These are phyloP conservation scores for Andrena haemorrhoa DNA, from an alignment of 2,888 invertebrate genomes.

Conservation along the genomic window DNA sequence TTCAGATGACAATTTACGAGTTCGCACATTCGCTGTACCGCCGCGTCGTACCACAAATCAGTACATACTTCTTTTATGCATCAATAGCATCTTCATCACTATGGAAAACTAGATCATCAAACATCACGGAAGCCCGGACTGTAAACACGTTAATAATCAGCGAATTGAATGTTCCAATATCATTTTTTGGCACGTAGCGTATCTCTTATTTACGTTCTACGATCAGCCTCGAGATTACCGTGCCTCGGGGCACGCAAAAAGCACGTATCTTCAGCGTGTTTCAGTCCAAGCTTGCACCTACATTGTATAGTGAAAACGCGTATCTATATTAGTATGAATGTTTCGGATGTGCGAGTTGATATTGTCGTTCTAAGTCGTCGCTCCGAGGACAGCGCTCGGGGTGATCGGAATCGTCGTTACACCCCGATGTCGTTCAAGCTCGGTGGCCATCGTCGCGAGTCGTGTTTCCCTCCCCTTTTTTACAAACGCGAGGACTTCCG, in stretches of 20 bases:
- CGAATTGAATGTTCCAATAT: neutral
- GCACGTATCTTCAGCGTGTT: conserved; percentile 33
- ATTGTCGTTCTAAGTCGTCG: conserved; percentile 49
- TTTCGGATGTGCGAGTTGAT: conserved; percentile 56
- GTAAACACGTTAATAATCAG: neutral
- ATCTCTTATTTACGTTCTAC: neutral
- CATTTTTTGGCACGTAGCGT: neutral
- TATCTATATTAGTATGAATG: conserved; percentile 60
- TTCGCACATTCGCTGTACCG: too few species aligned
- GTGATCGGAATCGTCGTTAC: conserved; percentile 25
- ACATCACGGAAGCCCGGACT: neutral
- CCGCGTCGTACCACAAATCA: too few species aligned
- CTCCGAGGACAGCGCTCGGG: conserved; percentile 30
- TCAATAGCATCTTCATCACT: too few species aligned
- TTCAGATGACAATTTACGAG: too few species aligned
- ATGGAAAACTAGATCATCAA: too few species aligned
- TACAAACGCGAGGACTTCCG: conserved; percentile 34
- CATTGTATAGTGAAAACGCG: conserved; percentile 52
- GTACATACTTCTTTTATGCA: conserved; percentile 11
- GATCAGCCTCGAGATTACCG: conserved; percentile 4
- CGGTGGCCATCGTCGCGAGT: conserved; percentile 27
- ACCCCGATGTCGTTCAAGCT: conserved; percentile 34
- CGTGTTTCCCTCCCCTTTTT: conserved; percentile 32
- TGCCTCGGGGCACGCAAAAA: conserved; percentile 3
- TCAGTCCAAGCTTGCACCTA: conserved; percentile 45